These are phyloP conservation scores for Abramis brama DNA, from an alignment of 2,113 vertebrate species.

Conservation along the genomic window DNA sequence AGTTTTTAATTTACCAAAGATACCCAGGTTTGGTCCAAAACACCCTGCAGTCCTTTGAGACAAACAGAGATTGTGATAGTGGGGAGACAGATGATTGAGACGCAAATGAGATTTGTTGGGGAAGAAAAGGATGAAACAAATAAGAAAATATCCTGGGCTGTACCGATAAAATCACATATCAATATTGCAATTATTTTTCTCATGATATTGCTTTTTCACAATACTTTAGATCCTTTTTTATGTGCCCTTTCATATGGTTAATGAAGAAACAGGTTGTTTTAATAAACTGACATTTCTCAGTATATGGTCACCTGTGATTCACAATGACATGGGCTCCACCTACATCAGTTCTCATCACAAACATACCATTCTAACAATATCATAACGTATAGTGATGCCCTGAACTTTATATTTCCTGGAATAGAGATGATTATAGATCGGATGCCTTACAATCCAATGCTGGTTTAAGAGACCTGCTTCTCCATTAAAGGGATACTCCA, in stretches of 20 bases:
- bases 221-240: background rate
- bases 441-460: background rate
- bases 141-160: background rate
- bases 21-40: conserved; percentile 5
- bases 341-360: background rate
- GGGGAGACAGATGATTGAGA: background rate
- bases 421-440: background rate
- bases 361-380: background rate
- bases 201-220: background rate
- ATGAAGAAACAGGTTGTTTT: background rate
- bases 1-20: background rate
- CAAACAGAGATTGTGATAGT: background rate
- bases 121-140: background rate
- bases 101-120: background rate
- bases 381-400: background rate
- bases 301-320: background rate
- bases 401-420: background rate
- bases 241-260: background rate
- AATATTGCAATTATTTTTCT: background rate
- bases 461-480: background rate
- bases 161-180: background rate
- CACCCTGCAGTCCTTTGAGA: background rate
- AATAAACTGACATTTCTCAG: background rate
- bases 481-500: too few relatives aligned
- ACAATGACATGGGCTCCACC: background rate